Evolutionary conservation across 1,140 invertebrate species (phyloP), one percentile per base, ranked within the genome.

Genomic region (Gerris buenoi): DNA sequence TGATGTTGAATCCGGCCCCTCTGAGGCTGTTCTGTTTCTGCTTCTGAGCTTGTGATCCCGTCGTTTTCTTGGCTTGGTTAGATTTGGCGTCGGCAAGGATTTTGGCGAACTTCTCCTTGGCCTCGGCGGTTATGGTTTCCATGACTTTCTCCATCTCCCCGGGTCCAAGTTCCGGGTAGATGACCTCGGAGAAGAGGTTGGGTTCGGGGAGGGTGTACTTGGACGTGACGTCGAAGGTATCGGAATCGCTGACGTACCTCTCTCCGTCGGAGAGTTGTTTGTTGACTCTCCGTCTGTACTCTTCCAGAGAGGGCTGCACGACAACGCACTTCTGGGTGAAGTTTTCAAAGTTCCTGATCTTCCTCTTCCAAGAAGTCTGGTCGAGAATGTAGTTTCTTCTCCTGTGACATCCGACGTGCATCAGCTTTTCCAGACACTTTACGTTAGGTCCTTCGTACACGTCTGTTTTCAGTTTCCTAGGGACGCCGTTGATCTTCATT

Each of bases 331-430:
- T 18, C 33, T 46, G 33, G 5, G 33, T 46, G 18, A 10, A 46
- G 33, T 46, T 46, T 46, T 46, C 33, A 46, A 46, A 46, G 18
- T 46, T 46, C 33, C 33, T 46, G 5, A 46, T 46, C 33, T 46
- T 46, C 33, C 33, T 46, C 18, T 46, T 46, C 33, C 33, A 46
- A 46, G 33, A 46, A 5, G 33, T 46, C 88, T 97, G 93, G 81
- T 97, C 95, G 70, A 97, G 81, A 74, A 97, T 94, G 78, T 88
- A 95, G 81, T 97, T 96, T 71, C 93, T 84, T 70, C 88, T 84
- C 69, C 91, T 83, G 58, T 84, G 83, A 61, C 86, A 83, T 61
- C 91, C 92, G 68, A 92, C 82, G 72, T 95, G 89, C 74, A 93
- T 80, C 70, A 96, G 78, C 72, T 85, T 86, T 70, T 89, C 88